These are phyloP conservation scores for Halcyon leucocephala DNA, from an alignment of 2,797 vertebrate species.

Conservation along the genomic window DNA sequence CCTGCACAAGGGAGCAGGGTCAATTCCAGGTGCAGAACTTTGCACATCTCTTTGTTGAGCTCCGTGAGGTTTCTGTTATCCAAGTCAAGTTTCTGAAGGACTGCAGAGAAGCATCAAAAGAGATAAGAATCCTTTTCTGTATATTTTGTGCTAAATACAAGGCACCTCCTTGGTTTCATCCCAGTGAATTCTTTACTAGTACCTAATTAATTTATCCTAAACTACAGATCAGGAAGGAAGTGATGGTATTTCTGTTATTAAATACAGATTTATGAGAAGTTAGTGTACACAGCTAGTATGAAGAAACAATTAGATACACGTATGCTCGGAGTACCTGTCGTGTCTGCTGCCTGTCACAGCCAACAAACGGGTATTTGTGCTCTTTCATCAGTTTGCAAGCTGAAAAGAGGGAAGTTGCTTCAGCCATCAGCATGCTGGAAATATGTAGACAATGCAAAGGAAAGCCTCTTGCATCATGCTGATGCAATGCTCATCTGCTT, in stretches of 20 bases:
- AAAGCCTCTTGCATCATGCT: neutral
- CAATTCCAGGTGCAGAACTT: neutral
- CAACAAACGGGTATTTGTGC: neutral
- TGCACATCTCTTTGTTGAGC: neutral
- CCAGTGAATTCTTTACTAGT: neutral
- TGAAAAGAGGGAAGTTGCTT: neutral
- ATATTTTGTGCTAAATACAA: neutral
- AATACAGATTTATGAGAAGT: neutral
- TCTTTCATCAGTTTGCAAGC: neutral
- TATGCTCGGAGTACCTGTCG: rapidly evolving
- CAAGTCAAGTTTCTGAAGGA: neutral
- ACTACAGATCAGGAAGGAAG: neutral
- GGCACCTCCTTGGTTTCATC: neutral
- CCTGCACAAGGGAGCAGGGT: neutral
- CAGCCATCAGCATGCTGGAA: neutral
- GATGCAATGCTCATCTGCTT: neutral
- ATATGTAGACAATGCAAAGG: neutral
- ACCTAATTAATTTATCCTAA: neutral
- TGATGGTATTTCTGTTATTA: neutral
- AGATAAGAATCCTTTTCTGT: neutral
- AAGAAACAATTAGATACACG: neutral
- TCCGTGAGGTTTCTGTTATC: neutral
- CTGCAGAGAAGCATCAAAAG: neutral
- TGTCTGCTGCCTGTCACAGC: neutral
- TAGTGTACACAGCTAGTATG: neutral